Evolutionary conservation across 2,797 vertebrate species (phyloP).

Genomic region (Momotus momota): DNA sequence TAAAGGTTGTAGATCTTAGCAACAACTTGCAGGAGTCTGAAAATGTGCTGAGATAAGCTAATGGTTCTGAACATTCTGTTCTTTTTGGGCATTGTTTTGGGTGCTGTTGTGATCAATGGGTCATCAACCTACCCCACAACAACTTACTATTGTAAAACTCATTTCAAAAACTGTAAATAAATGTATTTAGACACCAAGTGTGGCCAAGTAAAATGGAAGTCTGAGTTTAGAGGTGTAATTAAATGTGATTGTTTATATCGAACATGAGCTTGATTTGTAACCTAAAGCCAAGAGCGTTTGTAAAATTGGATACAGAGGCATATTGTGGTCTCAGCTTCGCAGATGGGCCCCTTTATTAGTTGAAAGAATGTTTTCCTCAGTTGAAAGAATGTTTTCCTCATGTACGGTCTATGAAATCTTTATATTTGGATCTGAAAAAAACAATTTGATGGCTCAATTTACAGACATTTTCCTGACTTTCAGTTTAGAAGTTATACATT

Average conservation of each 20-base stretch:
- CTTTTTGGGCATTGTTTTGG: neutral
- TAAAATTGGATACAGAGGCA: neutral
- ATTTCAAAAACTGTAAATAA: neutral
- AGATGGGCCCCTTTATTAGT: neutral
- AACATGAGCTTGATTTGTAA: neutral
- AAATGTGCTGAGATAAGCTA: neutral
- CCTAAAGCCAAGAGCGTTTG: neutral
- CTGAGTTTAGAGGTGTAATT: neutral
- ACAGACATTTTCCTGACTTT: neutral
- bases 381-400: neutral
- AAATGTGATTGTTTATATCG: neutral
- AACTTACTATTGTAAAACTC: neutral
- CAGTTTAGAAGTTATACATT: neutral
- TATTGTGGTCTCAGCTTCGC: neutral
- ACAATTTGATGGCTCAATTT: neutral
- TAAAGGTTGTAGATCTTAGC: neutral
- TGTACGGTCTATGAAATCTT: neutral
- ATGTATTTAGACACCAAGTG: neutral
- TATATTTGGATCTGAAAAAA: neutral
- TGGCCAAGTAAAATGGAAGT: neutral
- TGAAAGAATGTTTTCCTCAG: too few species aligned
- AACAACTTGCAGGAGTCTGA: neutral
- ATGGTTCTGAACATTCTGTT: neutral
- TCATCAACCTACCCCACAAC: neutral
- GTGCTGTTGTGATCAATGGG: neutral